phyloP scores from a whole-genome alignment of 2,113 vertebrate species.

The Sclerurus mexicanus region DNA sequence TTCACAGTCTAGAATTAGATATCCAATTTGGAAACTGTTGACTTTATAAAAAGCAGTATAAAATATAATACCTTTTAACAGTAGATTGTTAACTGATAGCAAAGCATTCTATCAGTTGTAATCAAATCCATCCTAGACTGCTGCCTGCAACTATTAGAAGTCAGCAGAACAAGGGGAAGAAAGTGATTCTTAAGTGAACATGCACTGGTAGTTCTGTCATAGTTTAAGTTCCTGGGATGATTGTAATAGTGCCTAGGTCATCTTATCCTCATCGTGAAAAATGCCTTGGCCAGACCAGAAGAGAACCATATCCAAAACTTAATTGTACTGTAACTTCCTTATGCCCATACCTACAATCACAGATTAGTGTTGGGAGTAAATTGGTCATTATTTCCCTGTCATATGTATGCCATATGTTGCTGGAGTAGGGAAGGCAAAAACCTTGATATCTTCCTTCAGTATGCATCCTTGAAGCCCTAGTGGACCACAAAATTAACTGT shows the following conservation, averaged over 20 bases:
- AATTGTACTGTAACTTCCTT: background rate
- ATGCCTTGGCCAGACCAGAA: background rate
- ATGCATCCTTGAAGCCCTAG: background rate
- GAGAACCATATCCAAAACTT: background rate
- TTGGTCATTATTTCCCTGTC: background rate
- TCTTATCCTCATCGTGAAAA: background rate
- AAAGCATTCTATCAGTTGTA: background rate
- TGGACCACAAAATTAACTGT: background rate
- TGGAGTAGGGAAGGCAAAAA: background rate
- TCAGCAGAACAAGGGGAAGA: background rate
- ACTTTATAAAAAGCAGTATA: background rate
- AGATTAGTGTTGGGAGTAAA: background rate
- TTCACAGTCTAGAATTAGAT: background rate
- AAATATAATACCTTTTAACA: background rate
- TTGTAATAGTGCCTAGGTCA: background rate
- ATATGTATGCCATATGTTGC: rapidly evolving
- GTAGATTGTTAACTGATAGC: background rate
- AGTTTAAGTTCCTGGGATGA: background rate
- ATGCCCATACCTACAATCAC: background rate
- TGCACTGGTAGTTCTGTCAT: background rate
- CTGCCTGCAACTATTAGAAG: background rate
- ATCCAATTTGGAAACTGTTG: background rate
- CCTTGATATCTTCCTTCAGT: background rate
- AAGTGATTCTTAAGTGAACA: background rate
- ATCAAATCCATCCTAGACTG: background rate